These are phyloP conservation scores for Lutjanus campechanus DNA, from an alignment of 2,797 vertebrate genomes.

Conservation along the genomic window DNA sequence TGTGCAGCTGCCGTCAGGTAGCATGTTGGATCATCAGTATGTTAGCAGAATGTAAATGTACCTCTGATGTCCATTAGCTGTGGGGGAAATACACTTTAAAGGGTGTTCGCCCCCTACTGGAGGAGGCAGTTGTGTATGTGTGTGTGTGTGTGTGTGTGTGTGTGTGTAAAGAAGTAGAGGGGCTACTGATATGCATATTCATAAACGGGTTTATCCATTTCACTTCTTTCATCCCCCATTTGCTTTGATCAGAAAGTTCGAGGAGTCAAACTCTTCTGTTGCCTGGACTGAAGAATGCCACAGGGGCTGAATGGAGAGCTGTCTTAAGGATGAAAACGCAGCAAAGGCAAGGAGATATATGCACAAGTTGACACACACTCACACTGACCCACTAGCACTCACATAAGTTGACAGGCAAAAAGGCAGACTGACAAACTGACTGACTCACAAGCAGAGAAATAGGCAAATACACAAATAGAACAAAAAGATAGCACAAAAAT, in stretches of 20 bases:
- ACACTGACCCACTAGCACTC: slow-evolving; percentile 16
- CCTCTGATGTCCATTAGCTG: not conserved
- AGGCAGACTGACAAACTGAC: not conserved
- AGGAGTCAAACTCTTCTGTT: slow-evolving; percentile 33
- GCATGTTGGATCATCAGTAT: not conserved
- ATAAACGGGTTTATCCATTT: slow-evolving; percentile 46
- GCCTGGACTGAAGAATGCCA: slow-evolving; percentile 38
- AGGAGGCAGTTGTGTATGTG: not conserved
- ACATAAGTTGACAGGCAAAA: slow-evolving; percentile 21
- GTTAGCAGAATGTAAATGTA: slow-evolving; percentile 1
- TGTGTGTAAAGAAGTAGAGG: not conserved
- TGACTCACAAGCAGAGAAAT: slow-evolving; percentile 17
- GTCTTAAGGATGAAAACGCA: slow-evolving; percentile 39
- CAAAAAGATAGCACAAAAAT: slow-evolving; percentile 19
- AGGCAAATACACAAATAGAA: slow-evolving; percentile 3
- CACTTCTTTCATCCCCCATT: slow-evolving; percentile 43
- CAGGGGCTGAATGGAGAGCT: slow-evolving; percentile 39
- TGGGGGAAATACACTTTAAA: slow-evolving; percentile 6
- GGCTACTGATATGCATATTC: slow-evolving; percentile 49
- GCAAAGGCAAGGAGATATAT: slow-evolving; percentile 21
- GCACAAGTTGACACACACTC: not conserved
- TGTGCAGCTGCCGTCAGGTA: slow-evolving; percentile 1
- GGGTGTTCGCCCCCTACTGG: slow-evolving; percentile 23
- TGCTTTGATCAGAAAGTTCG: slow-evolving; percentile 68
- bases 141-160: not conserved